These are phyloP conservation scores for Marmota monax DNA, from an alignment of 2,113 vertebrate genomes.

Conservation along the genomic window DNA sequence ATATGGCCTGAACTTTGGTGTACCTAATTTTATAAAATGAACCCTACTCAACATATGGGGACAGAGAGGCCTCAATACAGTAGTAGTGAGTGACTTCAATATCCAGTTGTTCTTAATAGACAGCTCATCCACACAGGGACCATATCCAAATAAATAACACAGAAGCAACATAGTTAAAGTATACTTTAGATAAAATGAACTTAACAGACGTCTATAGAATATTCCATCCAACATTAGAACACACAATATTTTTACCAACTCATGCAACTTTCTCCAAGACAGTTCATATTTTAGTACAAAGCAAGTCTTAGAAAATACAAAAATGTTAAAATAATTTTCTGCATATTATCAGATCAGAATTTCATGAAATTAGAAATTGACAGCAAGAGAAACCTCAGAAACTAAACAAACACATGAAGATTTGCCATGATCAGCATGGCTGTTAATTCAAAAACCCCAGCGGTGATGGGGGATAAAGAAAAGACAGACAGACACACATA, in stretches of 20 bases:
- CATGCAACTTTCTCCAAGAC: neutral
- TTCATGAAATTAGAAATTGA: neutral
- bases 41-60: neutral
- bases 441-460: too few species aligned
- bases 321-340: neutral
- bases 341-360: neutral
- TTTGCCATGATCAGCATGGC: too few species aligned
- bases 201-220: neutral
- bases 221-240: neutral
- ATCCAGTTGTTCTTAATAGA: neutral
- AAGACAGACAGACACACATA: too few species aligned
- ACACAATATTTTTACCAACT: neutral
- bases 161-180: neutral
- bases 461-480: too few species aligned
- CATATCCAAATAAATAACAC: neutral
- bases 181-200: neutral
- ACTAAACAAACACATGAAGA: neutral
- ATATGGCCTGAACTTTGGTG: neutral
- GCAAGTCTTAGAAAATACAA: neutral
- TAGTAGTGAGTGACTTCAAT: neutral
- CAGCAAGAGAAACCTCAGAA: neutral
- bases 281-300: neutral
- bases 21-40: neutral
- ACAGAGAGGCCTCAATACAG: neutral
- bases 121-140: neutral